Conservation (phyloP, 2,797 vertebrate genomes). For the Molothrus ater region DNA sequence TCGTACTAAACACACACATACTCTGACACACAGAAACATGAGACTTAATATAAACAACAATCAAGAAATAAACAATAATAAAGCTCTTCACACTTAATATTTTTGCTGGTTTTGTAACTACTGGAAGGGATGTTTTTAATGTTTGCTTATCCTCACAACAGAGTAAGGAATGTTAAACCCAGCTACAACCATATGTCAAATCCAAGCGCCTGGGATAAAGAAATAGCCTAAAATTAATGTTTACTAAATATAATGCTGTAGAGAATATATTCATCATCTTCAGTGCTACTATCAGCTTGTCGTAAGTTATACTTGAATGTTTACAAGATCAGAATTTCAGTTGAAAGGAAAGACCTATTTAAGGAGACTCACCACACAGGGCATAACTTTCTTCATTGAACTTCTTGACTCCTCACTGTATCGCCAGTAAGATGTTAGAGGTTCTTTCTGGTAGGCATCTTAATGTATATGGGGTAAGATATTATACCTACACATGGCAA, state of each 20-base stretch:
- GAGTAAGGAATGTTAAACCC: neutral
- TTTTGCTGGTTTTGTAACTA: neutral
- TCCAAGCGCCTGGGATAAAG: neutral
- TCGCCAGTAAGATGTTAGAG: neutral
- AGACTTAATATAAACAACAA: neutral
- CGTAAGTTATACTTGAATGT: neutral
- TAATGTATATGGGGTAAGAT: neutral
- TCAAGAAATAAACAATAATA: neutral
- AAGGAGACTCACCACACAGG: neutral
- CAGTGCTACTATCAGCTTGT: neutral
- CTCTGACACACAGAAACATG: neutral
- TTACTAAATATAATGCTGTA: neutral
- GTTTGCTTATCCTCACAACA: neutral
- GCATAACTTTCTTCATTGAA: neutral
- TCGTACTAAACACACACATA: neutral
- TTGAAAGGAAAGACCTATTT: neutral
- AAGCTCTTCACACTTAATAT: neutral
- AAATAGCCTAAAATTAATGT: conserved; percentile 21
- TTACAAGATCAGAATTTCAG: neutral
- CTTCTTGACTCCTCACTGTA: neutral
- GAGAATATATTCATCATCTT: neutral
- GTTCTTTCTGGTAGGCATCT: neutral
- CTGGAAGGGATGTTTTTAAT: neutral
- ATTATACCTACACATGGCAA: neutral
- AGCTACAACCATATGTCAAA: neutral